Percentiles rank a stretch among this genome's conserved stretches.
Evolutionary conservation across 2,113 vertebrate genomes (phyloP).

Genomic region (Datnioides undecimradiatus): DNA sequence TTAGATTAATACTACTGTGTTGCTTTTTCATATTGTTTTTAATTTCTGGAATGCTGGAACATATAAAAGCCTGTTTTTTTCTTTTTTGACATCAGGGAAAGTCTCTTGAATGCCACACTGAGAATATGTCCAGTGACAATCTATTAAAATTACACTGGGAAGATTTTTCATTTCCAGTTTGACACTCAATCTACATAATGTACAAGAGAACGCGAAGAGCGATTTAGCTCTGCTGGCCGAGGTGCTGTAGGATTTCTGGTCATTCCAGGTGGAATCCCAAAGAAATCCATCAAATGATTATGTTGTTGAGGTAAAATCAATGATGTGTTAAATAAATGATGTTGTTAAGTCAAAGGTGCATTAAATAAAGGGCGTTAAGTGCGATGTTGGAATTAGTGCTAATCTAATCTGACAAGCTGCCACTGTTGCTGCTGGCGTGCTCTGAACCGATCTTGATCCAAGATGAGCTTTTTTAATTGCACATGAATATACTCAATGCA

Average conservation of each 20-base stretch:
- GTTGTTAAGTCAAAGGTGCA: constrained; percentile 59
- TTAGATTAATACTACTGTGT: constrained; percentile 5
- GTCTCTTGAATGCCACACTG: background rate
- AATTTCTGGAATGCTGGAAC: background rate
- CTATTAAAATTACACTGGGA: constrained; percentile 44
- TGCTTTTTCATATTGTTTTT: constrained; percentile 1
- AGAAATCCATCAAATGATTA: constrained; percentile 71
- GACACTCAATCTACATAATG: background rate
- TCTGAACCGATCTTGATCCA: constrained; percentile 44
- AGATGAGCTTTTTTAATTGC: constrained; percentile 45
- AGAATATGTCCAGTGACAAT: constrained; percentile 30
- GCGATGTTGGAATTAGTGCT: constrained; percentile 61
- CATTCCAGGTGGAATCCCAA: constrained; percentile 43
- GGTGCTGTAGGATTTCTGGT: constrained; percentile 19
- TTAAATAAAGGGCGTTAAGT: constrained; percentile 59
- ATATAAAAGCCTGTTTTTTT: background rate
- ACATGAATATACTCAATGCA: constrained; percentile 37
- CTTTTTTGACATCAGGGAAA: constrained; percentile 13
- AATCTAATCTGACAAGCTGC: constrained; percentile 70
- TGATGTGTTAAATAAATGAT: constrained; percentile 70
- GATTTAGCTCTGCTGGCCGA: background rate
- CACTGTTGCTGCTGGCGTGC: constrained; percentile 26
- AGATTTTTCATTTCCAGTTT: constrained; percentile 26
- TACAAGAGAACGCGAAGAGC: background rate
- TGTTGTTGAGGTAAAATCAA: constrained; percentile 70